phyloP scores from a whole-genome alignment of 1,140 invertebrate species.

The Apis mellifera region Amel_HAv3.1 CM009935.2:9686501-9687000 shows the following conservation, averaged over 20 bases:
- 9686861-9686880: conserved; percentile 38
- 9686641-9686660: conserved; percentile 29
- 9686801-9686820: conserved; percentile 14
- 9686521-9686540: neutral
- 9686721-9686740: conserved; percentile 50
- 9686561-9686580: neutral
- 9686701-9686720: conserved; percentile 33
- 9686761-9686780: conserved; percentile 30
- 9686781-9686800: conserved; percentile 17
- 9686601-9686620: conserved; percentile 2
- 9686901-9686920: neutral
- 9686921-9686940: conserved; percentile 7
- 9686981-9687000: neutral
- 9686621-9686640: conserved; percentile 20
- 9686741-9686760: conserved; percentile 32
- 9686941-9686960: conserved; percentile 1
- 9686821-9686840: conserved; percentile 31
- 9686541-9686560: neutral
- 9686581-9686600: neutral
- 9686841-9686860: conserved; percentile 64
- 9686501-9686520: conserved; percentile 21
- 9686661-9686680: conserved; percentile 9
- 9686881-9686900: neutral
- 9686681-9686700: conserved; percentile 3
- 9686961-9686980: neutral